phyloP scores from a whole-genome alignment of 1,140 invertebrate genomes.

The Calliphora vicina region DNA sequence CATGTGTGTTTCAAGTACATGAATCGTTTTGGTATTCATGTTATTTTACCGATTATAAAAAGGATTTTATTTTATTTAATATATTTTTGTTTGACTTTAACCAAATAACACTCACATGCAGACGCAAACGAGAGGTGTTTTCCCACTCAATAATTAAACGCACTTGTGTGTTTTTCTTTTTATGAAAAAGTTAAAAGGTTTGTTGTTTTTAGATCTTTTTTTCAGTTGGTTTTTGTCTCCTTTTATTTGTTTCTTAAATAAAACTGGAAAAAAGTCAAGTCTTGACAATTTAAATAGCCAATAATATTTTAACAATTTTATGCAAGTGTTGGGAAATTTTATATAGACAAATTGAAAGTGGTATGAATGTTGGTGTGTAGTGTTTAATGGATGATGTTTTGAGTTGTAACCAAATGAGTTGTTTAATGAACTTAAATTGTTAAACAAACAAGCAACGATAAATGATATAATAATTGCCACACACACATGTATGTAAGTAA shows the following conservation, averaged over 20 bases:
- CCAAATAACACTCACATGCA: too few species aligned
- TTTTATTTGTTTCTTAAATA: too few species aligned
- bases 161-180: constrained; percentile 18
- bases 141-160: not conserved
- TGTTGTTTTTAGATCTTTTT: not conserved
- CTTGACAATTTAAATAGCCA: not conserved
- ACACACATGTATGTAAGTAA: too few species aligned
- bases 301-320: constrained; percentile 35
- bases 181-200: constrained; percentile 8
- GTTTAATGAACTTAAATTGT: not conserved
- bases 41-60: not conserved
- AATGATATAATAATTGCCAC: too few species aligned
- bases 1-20: too few species aligned
- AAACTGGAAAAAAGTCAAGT: constrained; percentile 24
- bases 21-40: not conserved
- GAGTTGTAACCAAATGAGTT: too few species aligned
- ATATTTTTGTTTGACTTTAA: too few species aligned
- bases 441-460: not conserved
- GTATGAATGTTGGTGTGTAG: too few species aligned
- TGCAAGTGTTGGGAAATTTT: constrained; percentile 34
- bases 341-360: too few species aligned
- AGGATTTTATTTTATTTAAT: not conserved
- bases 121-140: not conserved
- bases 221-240: not conserved
- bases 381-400: too few species aligned